Evolutionary conservation across 1,140 invertebrate species (phyloP), one percentile per base, ranked within the genome.

Genomic region (Laupala kohalensis): DNA sequence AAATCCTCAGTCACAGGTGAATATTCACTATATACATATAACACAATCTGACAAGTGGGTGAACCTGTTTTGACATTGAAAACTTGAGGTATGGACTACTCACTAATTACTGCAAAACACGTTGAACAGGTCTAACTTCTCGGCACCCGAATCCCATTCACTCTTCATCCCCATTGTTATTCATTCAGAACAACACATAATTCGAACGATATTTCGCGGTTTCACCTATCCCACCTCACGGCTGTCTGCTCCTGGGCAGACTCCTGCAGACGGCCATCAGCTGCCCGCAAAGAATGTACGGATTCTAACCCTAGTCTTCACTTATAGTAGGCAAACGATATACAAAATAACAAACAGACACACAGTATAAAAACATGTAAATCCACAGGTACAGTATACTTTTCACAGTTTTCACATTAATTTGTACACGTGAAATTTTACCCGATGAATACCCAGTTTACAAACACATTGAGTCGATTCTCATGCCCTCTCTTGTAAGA

Each of bases 361-460:
- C 24, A 25, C 27, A 29, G 30, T 68, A 69, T 25, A 69, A 69
- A 53, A 37, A 69, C 30, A 62, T 26, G 25, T 69, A n/a, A 53
- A 28, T 29, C 23, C 19, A 71, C 25, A 23, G 25, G 64, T 23
- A 73, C 25, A 30, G 27, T 70, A 64, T 65, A 66, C 64, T 70
- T 66, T 64, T 23, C 64, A 73, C 25, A 73, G n/a, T 64, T 15
- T 67, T 66, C 64, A 64, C 65, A 70, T 53, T 30, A 23, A 26
- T 23, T 62, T 64, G 67, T 70, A 67, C 72, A 73, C 72, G 72
- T 73, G 72, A 73, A 73, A 73, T 29, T 68, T 53, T 73, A 62
- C n/a, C 63, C 68, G 69, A 73, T 70, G 68, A 69, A 69, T 69
- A 66, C 64, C 69, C 72, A 73, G 72, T 73, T 73, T 73, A 73